Conservation (phyloP, 2,113 vertebrate species). For the Drymodes brunneopygia region DNA sequence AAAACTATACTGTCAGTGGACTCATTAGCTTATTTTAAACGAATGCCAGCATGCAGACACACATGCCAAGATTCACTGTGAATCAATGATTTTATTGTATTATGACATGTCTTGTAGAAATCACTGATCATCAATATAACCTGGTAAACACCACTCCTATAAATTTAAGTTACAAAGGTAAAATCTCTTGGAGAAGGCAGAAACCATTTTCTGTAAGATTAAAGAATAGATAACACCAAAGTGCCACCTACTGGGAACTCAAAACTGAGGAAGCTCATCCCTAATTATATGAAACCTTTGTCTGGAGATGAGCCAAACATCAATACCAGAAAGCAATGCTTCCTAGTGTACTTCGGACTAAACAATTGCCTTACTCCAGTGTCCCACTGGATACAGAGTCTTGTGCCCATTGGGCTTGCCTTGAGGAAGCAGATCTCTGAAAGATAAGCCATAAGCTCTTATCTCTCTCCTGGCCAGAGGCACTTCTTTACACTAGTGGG, state of each 20-base stretch:
- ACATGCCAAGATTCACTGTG: neutral
- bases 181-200: neutral
- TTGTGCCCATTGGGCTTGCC: neutral
- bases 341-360: neutral
- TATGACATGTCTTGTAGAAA: neutral
- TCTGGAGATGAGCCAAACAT: neutral
- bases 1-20: neutral
- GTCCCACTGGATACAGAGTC: neutral
- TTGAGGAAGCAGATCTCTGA: neutral
- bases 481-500: neutral
- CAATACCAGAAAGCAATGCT: neutral
- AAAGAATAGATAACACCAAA: neutral
- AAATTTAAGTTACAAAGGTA: neutral
- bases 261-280: neutral
- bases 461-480: neutral
- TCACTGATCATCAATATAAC: neutral
- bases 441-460: neutral
- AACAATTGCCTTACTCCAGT: neutral
- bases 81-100: neutral
- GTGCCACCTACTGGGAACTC: slow-evolving; percentile 51
- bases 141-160: neutral
- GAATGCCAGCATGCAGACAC: neutral
- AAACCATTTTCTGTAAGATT: neutral
- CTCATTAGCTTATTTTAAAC: neutral
- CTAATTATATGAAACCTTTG: neutral